Conservation (phyloP, 2,113 vertebrate genomes). For the Nettapus auritus region DNA sequence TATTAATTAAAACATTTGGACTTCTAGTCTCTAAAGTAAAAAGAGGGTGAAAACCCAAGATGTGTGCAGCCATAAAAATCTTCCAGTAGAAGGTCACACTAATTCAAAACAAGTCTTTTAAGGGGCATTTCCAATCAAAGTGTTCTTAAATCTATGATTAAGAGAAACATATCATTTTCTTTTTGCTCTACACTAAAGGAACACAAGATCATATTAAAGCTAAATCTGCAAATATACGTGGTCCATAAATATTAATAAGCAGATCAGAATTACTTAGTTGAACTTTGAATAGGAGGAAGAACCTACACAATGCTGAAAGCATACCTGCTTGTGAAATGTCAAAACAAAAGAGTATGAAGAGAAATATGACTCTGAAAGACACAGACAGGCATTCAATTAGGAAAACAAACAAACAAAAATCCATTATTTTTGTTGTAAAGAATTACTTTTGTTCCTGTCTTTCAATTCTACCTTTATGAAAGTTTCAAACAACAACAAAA, state of each 20-base stretch:
- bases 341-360: background rate
- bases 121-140: background rate
- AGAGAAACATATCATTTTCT: background rate
- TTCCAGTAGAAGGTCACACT: background rate
- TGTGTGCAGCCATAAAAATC: background rate
- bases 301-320: background rate
- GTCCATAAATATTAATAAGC: background rate
- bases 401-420: rapidly evolving
- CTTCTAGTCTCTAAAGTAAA: background rate
- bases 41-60: background rate
- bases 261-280: background rate
- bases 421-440: background rate
- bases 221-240: background rate
- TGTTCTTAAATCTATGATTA: background rate
- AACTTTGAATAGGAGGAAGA: background rate
- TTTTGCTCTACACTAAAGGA: background rate
- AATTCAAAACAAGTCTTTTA: background rate
- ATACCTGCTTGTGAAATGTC: background rate
- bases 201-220: background rate
- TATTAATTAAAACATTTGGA: background rate
- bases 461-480: background rate
- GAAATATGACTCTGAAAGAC: background rate
- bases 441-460: background rate
- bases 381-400: background rate
- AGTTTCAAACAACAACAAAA: background rate